Conservation (phyloP, 2,113 vertebrate species). For the Oncorhynchus mykiss region DNA sequence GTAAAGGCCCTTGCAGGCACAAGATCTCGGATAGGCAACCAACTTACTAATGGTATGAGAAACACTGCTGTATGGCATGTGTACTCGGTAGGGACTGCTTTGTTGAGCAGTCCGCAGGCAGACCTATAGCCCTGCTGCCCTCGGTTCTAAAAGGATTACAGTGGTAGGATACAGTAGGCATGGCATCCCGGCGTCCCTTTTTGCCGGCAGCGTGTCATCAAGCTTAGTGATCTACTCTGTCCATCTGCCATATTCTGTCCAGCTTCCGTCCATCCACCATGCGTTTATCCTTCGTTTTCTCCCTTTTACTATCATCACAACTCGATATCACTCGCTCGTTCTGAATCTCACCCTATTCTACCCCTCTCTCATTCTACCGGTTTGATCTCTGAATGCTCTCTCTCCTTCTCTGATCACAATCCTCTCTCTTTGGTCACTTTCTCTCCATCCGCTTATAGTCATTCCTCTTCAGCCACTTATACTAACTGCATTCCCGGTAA, state of each 20-base stretch:
- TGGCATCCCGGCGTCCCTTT: background rate
- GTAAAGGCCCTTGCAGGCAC: too few relatives aligned
- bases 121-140: background rate
- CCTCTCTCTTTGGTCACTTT: background rate
- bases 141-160: constrained; percentile 1
- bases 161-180: background rate
- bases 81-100: background rate
- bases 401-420: background rate
- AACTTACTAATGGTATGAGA: too few relatives aligned
- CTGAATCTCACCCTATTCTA: background rate
- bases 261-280: too few relatives aligned
- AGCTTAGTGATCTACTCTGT: background rate
- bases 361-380: background rate
- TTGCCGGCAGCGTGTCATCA: background rate
- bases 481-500: too few relatives aligned
- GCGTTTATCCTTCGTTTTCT: background rate
- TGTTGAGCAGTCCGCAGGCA: background rate
- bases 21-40: too few relatives aligned
- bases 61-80: too few relatives aligned
- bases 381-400: background rate
- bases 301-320: background rate
- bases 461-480: background rate
- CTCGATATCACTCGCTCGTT: background rate
- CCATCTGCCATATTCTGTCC: background rate
- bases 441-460: background rate